Percentiles rank a stretch among this genome's conserved stretches.
These are phyloP conservation scores for Margaritifera margaritifera DNA, from an alignment of 2,888 invertebrate genomes.

Conservation along the genomic window DNA sequence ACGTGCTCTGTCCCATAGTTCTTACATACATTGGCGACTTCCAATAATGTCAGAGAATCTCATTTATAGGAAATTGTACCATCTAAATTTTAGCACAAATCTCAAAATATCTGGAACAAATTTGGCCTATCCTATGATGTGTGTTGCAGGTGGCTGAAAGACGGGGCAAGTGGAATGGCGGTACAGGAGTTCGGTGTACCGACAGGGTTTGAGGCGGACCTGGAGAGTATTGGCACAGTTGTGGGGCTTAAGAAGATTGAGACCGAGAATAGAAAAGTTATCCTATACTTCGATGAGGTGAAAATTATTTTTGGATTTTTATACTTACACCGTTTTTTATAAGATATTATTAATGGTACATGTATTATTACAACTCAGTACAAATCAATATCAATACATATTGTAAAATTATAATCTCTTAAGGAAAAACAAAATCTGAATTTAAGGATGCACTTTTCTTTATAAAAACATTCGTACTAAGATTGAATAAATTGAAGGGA, in stretches of 20 bases:
- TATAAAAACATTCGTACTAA: too few relatives aligned
- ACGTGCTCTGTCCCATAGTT: too few relatives aligned
- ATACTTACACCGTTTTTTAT: neutral
- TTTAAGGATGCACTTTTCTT: too few relatives aligned
- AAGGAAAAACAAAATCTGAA: too few relatives aligned
- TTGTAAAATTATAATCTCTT: neutral
- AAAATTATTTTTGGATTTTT: neutral
- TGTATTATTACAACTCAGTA: neutral
- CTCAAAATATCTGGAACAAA: neutral
- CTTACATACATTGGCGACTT: neutral
- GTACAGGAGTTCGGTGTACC: constrained; percentile 71
- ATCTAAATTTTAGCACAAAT: neutral
- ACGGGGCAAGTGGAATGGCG: constrained; percentile 70
- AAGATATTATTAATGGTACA: neutral
- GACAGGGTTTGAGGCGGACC: constrained; percentile 66
- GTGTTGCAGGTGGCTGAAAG: constrained; percentile 49
- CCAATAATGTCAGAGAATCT: neutral
- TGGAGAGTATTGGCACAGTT: constrained; percentile 52
- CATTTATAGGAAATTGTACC: neutral
- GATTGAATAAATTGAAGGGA: too few relatives aligned
- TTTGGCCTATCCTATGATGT: too few relatives aligned
- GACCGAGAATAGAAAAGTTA: constrained; percentile 70
- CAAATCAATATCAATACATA: neutral
- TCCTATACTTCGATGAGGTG: constrained; percentile 74
- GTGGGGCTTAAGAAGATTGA: constrained; percentile 70